These are phyloP conservation scores for Polydrusus tereticollis DNA, from an alignment of 2,888 invertebrate species.

Conservation along the genomic window DNA sequence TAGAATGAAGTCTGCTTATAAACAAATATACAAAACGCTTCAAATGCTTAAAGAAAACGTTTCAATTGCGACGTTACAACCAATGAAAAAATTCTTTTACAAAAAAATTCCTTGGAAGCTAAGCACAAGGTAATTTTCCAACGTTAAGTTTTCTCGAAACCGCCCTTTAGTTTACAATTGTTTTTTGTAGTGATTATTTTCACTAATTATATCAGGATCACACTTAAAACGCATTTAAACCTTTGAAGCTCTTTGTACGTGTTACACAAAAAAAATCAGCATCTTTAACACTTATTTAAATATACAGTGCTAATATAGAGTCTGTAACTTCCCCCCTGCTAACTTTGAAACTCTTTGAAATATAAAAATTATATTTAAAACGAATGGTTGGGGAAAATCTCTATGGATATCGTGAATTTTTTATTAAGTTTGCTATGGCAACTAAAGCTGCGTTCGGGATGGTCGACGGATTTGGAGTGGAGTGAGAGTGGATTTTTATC, in stretches of 20 bases:
- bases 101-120: background rate
- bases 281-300: conserved; percentile 25
- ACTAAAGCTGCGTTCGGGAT: no score
- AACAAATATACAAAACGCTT: background rate
- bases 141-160: conserved; percentile 3
- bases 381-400: no score
- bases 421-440: no score
- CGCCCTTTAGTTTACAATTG: background rate
- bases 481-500: no score
- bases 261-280: conserved; percentile 17
- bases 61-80: background rate
- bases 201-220: background rate
- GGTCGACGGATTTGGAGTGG: no score
- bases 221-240: background rate
- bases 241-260: background rate
- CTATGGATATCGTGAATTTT: no score
- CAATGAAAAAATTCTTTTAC: background rate
- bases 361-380: no score
- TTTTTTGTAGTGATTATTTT: background rate
- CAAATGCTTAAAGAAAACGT: background rate
- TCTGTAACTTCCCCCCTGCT: no score
- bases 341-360: no score
- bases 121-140: background rate
- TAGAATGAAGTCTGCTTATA: background rate
- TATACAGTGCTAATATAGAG: no score